Evolutionary conservation across 2,797 vertebrate species (phyloP).

Genomic region (Lophius americanus): DNA sequence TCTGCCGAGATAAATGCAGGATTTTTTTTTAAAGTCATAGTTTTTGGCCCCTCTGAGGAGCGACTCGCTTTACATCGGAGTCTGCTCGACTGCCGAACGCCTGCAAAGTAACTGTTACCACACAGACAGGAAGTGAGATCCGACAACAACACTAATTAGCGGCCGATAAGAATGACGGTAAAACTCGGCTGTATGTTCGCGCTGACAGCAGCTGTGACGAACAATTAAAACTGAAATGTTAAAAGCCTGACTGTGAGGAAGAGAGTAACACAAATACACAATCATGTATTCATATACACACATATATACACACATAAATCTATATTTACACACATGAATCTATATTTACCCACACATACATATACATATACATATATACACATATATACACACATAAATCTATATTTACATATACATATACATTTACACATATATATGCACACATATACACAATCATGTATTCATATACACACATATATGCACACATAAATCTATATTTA

Average conservation of each 20-base stretch:
- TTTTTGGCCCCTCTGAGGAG: conserved; percentile 32
- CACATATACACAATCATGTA: too few species aligned
- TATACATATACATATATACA: too few species aligned
- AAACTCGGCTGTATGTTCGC: neutral
- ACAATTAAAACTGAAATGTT: conserved; percentile 12
- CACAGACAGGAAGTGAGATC: neutral
- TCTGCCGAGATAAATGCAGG: conserved; percentile 56
- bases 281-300: too few species aligned
- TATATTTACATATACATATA: too few species aligned
- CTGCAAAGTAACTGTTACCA: conserved; percentile 2
- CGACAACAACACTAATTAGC: neutral
- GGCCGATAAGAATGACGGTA: neutral
- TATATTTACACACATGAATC: too few species aligned
- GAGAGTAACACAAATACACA: too few species aligned
- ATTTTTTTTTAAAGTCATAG: conserved; percentile 37
- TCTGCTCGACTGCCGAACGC: conserved; percentile 15
- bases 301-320: too few species aligned
- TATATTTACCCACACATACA: too few species aligned
- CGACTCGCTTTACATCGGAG: conserved; percentile 26
- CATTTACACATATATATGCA: too few species aligned
- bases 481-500: too few species aligned
- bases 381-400: too few species aligned
- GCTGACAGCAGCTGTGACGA: neutral
- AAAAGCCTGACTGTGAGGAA: neutral
- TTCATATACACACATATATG: too few species aligned